Percentiles rank a stretch among this genome's conserved stretches.
Evolutionary conservation across 2,888 invertebrate species (phyloP).

Genomic region (Sesamia inferens): DNA sequence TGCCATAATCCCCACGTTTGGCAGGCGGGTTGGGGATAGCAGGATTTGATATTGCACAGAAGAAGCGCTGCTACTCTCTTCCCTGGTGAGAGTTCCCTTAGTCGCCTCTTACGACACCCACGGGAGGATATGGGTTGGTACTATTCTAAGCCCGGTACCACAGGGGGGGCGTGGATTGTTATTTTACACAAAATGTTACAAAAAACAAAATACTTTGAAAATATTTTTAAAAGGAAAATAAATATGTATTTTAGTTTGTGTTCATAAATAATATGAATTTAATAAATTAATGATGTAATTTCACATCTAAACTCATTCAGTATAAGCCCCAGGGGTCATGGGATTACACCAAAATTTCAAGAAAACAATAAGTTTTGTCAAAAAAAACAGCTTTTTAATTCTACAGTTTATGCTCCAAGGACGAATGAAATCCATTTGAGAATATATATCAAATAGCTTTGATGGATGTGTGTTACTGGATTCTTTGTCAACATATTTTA

Average conservation of each 20-base stretch:
- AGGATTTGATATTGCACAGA: no score
- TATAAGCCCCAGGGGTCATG: conserved; percentile 25
- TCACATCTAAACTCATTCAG: conserved; percentile 3
- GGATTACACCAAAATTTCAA: conserved; percentile 30
- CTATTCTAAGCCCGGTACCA: no score
- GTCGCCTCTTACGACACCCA: no score
- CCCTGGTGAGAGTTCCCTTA: no score
- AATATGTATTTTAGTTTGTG: not conserved
- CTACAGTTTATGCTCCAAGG: not conserved
- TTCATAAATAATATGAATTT: not conserved
- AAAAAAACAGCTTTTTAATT: conserved; percentile 28
- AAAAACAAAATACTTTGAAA: no score
- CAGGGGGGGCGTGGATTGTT: no score
- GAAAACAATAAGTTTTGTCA: conserved; percentile 33
- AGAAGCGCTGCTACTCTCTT: no score
- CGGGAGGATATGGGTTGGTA: no score
- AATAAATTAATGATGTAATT: conserved; percentile 2
- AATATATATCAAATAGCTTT: conserved; percentile 31
- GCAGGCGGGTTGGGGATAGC: no score
- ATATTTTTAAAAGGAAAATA: no score
- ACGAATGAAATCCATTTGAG: conserved; percentile 37
- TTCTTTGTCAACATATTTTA: conserved; percentile 5
- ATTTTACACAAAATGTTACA: no score
- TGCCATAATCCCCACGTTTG: no score
- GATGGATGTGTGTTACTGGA: conserved; percentile 35